A percentile compares a stretch with the other conserved stretches of the same genome.
phyloP scores from a whole-genome alignment of 2,797 vertebrate species.

The Taenioides sp. region DNA sequence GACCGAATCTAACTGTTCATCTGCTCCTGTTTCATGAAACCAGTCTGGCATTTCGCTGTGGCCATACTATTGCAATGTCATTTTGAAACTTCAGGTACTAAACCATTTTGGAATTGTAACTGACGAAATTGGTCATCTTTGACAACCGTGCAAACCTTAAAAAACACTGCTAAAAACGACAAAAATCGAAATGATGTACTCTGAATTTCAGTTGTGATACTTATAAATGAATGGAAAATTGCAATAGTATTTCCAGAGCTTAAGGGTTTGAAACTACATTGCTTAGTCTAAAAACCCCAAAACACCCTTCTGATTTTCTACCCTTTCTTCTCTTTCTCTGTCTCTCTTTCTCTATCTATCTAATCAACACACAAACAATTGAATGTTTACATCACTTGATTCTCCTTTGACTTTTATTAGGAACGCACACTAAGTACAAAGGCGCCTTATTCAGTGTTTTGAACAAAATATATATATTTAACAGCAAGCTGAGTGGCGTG shows the following conservation, averaged over 20 bases:
- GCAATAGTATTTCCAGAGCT: not conserved
- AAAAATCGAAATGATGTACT: not conserved
- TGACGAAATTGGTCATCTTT: not conserved
- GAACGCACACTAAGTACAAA: conserved; percentile 81
- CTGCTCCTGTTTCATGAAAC: conserved; percentile 38
- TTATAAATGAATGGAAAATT: not conserved
- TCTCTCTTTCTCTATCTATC: conserved; percentile 41
- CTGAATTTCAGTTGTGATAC: not conserved
- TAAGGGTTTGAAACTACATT: conserved; percentile 36
- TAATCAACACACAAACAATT: conserved; percentile 75
- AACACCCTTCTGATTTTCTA: conserved; percentile 16
- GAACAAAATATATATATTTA: conserved; percentile 25
- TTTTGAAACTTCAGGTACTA: too few relatives aligned
- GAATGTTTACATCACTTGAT: conserved; percentile 86
- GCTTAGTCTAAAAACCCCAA: conserved; percentile 27
- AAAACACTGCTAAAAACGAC: not conserved
- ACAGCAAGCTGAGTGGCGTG: conserved; percentile 39
- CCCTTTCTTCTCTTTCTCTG: conserved; percentile 3
- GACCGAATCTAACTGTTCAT: conserved; percentile 16
- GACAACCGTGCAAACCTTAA: not conserved
- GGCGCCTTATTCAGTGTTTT: conserved; percentile 78
- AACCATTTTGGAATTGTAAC: too few relatives aligned
- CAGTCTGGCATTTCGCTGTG: conserved; percentile 33
- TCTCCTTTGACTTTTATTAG: conserved; percentile 78
- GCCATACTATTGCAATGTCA: conserved; percentile 15